These are phyloP conservation scores for Ivindomyrus marchei DNA, from an alignment of 2,113 vertebrate genomes.

Conservation along the genomic window DNA sequence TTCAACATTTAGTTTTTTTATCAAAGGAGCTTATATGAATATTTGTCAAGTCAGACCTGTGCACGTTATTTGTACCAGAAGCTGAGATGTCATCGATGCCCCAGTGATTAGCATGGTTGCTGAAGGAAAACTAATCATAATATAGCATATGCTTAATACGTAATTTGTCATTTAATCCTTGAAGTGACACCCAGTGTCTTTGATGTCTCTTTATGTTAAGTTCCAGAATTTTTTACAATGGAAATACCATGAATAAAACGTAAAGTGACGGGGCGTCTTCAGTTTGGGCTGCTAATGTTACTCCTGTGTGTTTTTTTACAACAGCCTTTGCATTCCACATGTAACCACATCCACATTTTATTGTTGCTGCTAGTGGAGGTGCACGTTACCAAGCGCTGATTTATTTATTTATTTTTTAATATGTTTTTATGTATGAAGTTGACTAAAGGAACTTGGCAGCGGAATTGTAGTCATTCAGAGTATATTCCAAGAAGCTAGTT, in stretches of 20 bases:
- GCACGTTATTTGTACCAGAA: neutral
- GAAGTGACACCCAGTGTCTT: neutral
- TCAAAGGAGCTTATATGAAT: neutral
- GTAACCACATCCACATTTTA: neutral
- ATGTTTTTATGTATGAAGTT: neutral
- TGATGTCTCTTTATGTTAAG: neutral
- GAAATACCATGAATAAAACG: neutral
- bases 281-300: neutral
- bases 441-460: neutral
- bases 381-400: neutral
- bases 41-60: neutral
- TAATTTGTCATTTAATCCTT: neutral
- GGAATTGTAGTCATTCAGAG: neutral
- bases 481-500: neutral
- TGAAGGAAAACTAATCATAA: neutral
- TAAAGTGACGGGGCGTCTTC: neutral
- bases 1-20: neutral
- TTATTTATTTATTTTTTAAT: neutral
- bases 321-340: neutral
- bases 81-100: neutral
- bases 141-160: too few relatives aligned
- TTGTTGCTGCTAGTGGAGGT: neutral
- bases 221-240: neutral
- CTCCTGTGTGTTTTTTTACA: neutral
- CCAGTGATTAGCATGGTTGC: neutral